Evolutionary conservation across 2,113 vertebrate species (phyloP).

Genomic region (Poeciliopsis occidentalis): DNA sequence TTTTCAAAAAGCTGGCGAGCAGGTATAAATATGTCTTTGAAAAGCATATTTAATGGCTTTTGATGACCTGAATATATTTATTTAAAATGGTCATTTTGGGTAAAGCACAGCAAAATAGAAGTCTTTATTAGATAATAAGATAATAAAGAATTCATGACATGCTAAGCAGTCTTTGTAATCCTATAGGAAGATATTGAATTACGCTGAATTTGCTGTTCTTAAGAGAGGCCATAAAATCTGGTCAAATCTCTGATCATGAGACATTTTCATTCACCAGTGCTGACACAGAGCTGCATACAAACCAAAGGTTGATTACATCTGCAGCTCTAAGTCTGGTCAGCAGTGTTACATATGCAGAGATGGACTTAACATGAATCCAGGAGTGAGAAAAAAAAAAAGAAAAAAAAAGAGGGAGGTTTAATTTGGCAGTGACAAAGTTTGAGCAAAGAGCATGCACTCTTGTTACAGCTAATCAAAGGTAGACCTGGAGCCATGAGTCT

Average conservation of each 20-base stretch:
- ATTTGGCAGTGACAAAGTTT: conserved; percentile 8
- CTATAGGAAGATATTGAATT: conserved; percentile 57
- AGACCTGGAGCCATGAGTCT: conserved; percentile 4
- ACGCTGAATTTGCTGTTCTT: conserved; percentile 51
- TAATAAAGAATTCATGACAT: conserved; percentile 21
- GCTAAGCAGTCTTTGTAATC: conserved; percentile 22
- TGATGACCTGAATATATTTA: neutral
- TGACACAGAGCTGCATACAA: conserved; percentile 10
- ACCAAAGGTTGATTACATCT: conserved; percentile 33
- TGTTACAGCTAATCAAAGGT: conserved; percentile 11
- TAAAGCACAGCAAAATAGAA: conserved; percentile 6
- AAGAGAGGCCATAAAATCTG: conserved; percentile 28
- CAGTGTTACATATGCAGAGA: conserved; percentile 6
- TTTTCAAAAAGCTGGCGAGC: neutral
- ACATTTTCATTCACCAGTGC: conserved; percentile 16
- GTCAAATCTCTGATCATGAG: conserved; percentile 63
- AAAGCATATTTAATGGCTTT: neutral
- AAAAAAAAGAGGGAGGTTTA: conserved; percentile 4
- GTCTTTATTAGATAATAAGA: conserved; percentile 6
- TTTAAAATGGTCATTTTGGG: conserved; percentile 1
- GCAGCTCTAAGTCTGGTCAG: conserved; percentile 44
- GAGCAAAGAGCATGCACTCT: neutral
- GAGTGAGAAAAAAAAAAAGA: neutral
- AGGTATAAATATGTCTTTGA: neutral
- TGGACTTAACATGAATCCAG: conserved; percentile 12